Evolutionary conservation across 2,888 invertebrate species (phyloP), one percentile per base, ranked within the genome.

Genomic region (Stomorhina lunata): DNA sequence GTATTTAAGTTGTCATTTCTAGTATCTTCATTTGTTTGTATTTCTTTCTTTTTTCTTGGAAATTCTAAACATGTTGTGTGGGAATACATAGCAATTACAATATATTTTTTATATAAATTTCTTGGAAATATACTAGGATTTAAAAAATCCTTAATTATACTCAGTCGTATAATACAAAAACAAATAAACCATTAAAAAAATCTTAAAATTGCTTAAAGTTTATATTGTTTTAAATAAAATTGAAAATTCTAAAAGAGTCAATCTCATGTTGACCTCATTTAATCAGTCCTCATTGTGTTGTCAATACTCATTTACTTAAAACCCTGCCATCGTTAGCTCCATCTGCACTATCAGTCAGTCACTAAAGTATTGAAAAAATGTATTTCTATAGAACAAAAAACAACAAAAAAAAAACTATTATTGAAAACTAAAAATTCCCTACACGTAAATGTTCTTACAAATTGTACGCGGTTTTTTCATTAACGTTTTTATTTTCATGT

Each of bases 221-320:
- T 9, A 7, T 50, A 27, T 20, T 37, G 45, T 65, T 34, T 55
- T 17, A 53, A 55, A 65, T 75, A 65, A 27, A 50, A 40, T 61
- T 50, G 27, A 9, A 71, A 71, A 59, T 6, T 12, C 15, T 17
- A 25, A 17, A 43, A 63, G 40, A 45, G 34, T 4, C 34, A 45
- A 75, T 75, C 65, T 20, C 20, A 32, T 32, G 40, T 43, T 68
- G 76, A 61, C 76, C 76, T 77, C 29, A 59, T 68, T 68, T 66
- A 12, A 45, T 50, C 2, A 32, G 12, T n/a, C 25, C 22, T 15
- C 27, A n/a, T 29, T 48, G 57, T 65, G 12, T 45, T 25, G 4
- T 45, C 0, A 9, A 34, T 68, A 43, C 40, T 43, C 40, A 59
- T 76, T 76, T 29, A 45, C 29, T 40, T 50, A n/a, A 37, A 4